Base-by-base conservation (phyloP, 2,797 vertebrate species). In the Micropoecilia bifurca region DNA sequence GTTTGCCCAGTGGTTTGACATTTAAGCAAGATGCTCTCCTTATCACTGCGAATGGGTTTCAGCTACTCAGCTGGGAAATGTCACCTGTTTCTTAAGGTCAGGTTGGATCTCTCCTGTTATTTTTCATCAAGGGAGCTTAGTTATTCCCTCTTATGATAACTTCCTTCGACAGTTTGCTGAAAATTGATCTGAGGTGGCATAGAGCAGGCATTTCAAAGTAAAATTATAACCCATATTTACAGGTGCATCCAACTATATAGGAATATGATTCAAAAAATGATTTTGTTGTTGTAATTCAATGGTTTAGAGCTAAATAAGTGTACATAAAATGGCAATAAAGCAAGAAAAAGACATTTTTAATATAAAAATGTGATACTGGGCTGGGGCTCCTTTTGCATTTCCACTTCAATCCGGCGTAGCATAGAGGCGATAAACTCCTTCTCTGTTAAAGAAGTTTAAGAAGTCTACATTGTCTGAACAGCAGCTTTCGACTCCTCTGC, bases 11-110 rank as follows among this genome's bases (percentile, higher is more conserved):
- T 46, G 7, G 83, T 63, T 83, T 93, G 93, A 91, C 93, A 93
- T 94, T 94, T 95, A 82, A 91, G 83, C 87, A 91, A 92, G 90
- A 89, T 89, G 85, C 90, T 87, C 81, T 88, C 69, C 85, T 89
- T 88, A 92, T 94, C 81, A 57, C 80, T 57, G 76, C 84, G 43
- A 88, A 92, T 85, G 88, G 87, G 86, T 87, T 92, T 85, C 86
- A 78, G 84, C 88, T 92, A 85, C 83, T 88, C 87, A 77, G 47
- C 85, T 82, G 80, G 84, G 83, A 94, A 93, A 94, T 95, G 90
- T 89, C 92, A 91, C 80, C 77, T 91, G 75, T 85, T 88, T 88
- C 84, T 91, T 88, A 92, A 93, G 91, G 91, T 94, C 92, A 94
- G 75, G 83, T 76, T 84, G 82, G 85, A 90, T 89, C 88, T 90